These are phyloP conservation scores for Microdon myrmicae DNA, from an alignment of 2,888 invertebrate genomes.

Conservation along the genomic window DNA sequence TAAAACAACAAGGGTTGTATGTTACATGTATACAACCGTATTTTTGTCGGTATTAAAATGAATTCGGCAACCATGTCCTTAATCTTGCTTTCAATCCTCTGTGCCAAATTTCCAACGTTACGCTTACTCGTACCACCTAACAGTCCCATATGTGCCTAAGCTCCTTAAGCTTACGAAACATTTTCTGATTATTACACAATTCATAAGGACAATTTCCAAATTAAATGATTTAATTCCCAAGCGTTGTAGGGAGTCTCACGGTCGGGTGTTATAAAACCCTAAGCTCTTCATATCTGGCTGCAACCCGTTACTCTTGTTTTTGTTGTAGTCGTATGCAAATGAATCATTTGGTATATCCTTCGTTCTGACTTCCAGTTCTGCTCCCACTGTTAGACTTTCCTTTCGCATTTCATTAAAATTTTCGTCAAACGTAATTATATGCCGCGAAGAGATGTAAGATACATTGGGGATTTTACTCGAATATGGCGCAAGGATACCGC, in stretches of 20 bases:
- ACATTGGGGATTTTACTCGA: slow-evolving; percentile 1
- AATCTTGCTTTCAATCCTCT: no score
- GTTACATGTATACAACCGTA: no score
- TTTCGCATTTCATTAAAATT: slow-evolving; percentile 27
- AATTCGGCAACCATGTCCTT: no score
- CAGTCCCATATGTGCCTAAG: slow-evolving; percentile 15
- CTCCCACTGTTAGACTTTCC: slow-evolving; percentile 13
- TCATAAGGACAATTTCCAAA: slow-evolving; percentile 31
- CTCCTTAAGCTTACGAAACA: slow-evolving; percentile 6
- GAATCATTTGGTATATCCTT: slow-evolving; percentile 5
- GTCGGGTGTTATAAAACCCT: neutral
- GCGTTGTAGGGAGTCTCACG: slow-evolving; percentile 3
- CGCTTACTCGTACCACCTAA: slow-evolving; percentile 1
- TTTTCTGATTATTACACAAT: slow-evolving; percentile 29
- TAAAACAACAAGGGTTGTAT: no score
- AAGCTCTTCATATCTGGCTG: slow-evolving; percentile 9
- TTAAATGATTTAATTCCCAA: slow-evolving; percentile 34
- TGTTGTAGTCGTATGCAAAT: slow-evolving; percentile 16
- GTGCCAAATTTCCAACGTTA: neutral
- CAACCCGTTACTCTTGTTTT: slow-evolving; percentile 3
- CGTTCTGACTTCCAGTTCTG: slow-evolving; percentile 5
- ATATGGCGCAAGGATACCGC: slow-evolving; percentile 22
- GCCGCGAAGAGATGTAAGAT: slow-evolving; percentile 1
- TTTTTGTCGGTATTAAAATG: no score
- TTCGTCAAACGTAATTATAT: slow-evolving; percentile 36